Base-by-base conservation (phyloP, 2,888 invertebrate genomes). In the Drosophila phalerata region DNA sequence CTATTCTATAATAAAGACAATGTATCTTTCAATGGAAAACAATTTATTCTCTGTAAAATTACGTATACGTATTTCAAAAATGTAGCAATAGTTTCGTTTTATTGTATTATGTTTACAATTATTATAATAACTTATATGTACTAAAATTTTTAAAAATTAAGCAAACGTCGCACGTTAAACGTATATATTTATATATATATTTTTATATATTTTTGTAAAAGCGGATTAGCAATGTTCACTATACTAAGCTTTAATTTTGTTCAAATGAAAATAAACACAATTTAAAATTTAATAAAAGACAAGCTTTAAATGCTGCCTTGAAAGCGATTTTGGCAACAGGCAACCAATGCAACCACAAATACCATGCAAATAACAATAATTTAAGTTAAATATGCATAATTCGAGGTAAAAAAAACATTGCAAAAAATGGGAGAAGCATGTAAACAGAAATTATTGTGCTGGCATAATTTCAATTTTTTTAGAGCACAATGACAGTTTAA, bases 311-410 rank as follows among this genome's bases (percentile, higher is more conserved):
- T 22, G 22, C 22, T 17, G 42, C 42, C 22, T 22, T 43, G 30
- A 28, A 17, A 6, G 15, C 47, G 17, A 17, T 15, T 32, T 49
- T n/a, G 17, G n/a, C 57, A 53, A 34, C 15, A 34, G 47, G 47
- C 53, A 65, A 13, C 17, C 57, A 51, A 66, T 56, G 51, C 45
- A 34, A 65, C 81, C 79, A 43, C 74, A 81, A 76, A 55, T 64
- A 57, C 55, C 55, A 47, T 51, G 34, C 45, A 73, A 68, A 67
- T 61, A 70, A 71, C 38, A 73, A 62, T 66, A 66, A 84, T 75
- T 71, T 30, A 62, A 71, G 51, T 76, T 65, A 67, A 71, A 79
- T 56, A 61, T 43, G 15, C 56, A 43, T 52, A 45, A 64, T 43
- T 51, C 22, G 28, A 25, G 10, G 22, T 3, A 32, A 30, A n/a